Evolutionary conservation across 2,797 vertebrate genomes (phyloP).

Genomic region (Sebastes hubbsi): DNA sequence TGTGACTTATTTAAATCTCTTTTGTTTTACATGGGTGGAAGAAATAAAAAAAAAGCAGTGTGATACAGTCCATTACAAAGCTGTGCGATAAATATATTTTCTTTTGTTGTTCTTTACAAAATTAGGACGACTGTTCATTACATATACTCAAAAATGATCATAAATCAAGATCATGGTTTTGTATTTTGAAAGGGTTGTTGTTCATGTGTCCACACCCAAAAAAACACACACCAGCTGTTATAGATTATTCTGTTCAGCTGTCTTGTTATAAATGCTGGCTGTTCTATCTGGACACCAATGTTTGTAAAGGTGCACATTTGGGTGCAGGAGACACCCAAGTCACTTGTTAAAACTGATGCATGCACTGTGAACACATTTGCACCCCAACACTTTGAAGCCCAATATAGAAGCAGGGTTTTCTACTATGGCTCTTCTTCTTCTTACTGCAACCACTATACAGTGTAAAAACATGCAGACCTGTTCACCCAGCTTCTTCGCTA

Average conservation of each 20-base stretch:
- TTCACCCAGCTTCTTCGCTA: slow-evolving; percentile 31
- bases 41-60: slow-evolving; percentile 21
- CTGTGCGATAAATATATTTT: not conserved
- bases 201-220: not conserved
- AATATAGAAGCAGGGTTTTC: slow-evolving; percentile 76
- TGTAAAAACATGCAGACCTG: slow-evolving; percentile 36
- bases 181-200: not conserved
- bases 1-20: slow-evolving; percentile 30
- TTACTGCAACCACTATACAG: slow-evolving; percentile 35
- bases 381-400: slow-evolving; percentile 81
- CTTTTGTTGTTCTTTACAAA: not conserved
- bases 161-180: not conserved
- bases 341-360: slow-evolving; percentile 80
- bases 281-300: not conserved
- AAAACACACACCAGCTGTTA: not conserved
- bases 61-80: not conserved
- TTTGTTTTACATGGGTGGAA: slow-evolving; percentile 14
- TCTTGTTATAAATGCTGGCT: not conserved
- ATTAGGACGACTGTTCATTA: not conserved
- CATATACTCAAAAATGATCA: not conserved
- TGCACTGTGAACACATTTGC: slow-evolving; percentile 83
- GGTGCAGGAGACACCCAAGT: slow-evolving; percentile 69
- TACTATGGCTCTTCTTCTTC: slow-evolving; percentile 62
- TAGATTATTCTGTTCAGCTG: slow-evolving; percentile 10
- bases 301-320: slow-evolving; percentile 52